Evolutionary conservation across 2,888 invertebrate species (phyloP).

Genomic region (Onchidella celtica): DNA sequence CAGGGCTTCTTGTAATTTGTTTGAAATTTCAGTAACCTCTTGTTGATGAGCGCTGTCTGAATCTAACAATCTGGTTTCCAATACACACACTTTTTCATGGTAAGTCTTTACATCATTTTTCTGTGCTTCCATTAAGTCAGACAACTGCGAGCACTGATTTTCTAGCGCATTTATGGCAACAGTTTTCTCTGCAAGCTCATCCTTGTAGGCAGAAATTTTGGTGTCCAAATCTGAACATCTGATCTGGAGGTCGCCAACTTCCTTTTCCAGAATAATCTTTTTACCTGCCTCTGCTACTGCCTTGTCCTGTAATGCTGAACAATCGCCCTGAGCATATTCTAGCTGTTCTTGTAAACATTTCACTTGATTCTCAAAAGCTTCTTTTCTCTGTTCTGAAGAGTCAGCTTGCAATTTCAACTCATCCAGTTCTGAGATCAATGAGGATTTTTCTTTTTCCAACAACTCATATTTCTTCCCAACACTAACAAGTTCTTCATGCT

Average conservation of each 20-base stretch:
- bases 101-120: background rate
- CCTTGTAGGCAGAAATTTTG: background rate
- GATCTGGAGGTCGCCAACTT: background rate
- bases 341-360: background rate
- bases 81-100: background rate
- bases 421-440: conserved; percentile 4
- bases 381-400: background rate
- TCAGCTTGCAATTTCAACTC: conserved; percentile 5
- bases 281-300: background rate
- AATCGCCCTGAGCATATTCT: background rate
- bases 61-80: background rate
- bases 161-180: background rate
- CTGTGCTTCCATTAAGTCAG: background rate
- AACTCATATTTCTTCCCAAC: background rate
- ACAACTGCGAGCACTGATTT: conserved; percentile 14
- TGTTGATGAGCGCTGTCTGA: background rate
- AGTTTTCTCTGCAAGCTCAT: background rate
- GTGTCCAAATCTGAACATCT: conserved; percentile 10
- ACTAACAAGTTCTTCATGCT: background rate
- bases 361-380: background rate
- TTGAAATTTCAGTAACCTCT: background rate
- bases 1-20: background rate
- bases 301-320: background rate
- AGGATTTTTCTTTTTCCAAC: background rate
- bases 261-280: background rate